Percentiles rank a stretch among this genome's conserved stretches.
Conservation (phyloP, 2,888 invertebrate species). For the Matsumyia berberina region DNA sequence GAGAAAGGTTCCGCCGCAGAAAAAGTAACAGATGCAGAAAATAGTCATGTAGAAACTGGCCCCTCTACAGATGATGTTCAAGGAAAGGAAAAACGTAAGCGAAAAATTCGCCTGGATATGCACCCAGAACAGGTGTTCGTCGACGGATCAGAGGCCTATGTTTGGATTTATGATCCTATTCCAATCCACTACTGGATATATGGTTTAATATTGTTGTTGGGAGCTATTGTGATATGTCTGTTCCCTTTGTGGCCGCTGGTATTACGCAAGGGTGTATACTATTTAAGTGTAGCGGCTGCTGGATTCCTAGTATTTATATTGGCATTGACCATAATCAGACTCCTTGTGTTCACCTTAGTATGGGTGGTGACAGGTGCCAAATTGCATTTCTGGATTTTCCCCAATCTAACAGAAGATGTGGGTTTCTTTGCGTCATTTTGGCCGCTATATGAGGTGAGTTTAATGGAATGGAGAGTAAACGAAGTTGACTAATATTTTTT, state of each 20-base stretch:
- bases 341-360: slow-evolving; percentile 95
- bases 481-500: neutral
- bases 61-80: slow-evolving; percentile 36
- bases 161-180: slow-evolving; percentile 99
- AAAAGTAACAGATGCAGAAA: slow-evolving; percentile 82
- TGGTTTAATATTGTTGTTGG: slow-evolving; percentile 94
- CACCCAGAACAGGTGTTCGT: slow-evolving; percentile 97
- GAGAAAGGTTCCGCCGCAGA: slow-evolving; percentile 60
- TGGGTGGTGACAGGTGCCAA: slow-evolving; percentile 95
- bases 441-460: slow-evolving; percentile 94
- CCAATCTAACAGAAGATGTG: slow-evolving; percentile 99
- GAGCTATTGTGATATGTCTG: slow-evolving; percentile 97
- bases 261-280: slow-evolving; percentile 97
- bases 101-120: slow-evolving; percentile 98
- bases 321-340: slow-evolving; percentile 93
- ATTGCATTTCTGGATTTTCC: slow-evolving; percentile 98
- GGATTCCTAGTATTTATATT: slow-evolving; percentile 97
- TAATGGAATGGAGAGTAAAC: neutral
- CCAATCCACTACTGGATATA: slow-evolving; percentile 97
- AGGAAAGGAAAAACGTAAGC: slow-evolving; percentile 89
- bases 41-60: slow-evolving; percentile 45
- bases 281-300: slow-evolving; percentile 96
- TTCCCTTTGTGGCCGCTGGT: slow-evolving; percentile 99
- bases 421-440: slow-evolving; percentile 99
- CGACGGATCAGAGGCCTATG: slow-evolving; percentile 97